Evolutionary conservation across 2,888 invertebrate species (phyloP), one percentile per base, ranked within the genome.

Genomic region (Trichacis sp.): DNA sequence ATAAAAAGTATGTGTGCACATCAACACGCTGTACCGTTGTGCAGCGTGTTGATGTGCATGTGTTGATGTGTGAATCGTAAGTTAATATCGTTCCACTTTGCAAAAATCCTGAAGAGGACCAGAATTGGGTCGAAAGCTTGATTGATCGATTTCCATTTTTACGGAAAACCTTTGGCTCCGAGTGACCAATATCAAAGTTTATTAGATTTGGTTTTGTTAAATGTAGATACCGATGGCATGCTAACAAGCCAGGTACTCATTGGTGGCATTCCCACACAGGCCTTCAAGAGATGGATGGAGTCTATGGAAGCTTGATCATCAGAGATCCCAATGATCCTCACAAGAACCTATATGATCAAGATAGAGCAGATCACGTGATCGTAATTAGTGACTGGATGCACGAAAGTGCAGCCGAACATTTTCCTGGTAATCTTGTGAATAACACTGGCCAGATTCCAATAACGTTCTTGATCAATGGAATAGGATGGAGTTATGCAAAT

Each of bases 271-370:
- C 85, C 8, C 85, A 85, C 60, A 59, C 73, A 1, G 76, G 77
- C 12, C 73, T 87, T 1, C 89, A 90, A 65, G 87, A 89, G 72
- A 86, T 86, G 54, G 89, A 89, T 64, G 90, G 90, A 0, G 78
- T 89, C 0, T 88, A 87, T 64, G 90, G 90, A 0, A 80, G 87
- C 0, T 70, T 90, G 9, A 83, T 90, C 1, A 86, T 90, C 4
- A 87, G 89, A 45, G 86, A 88, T 69, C 85, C 88, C 0, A 14
- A 6, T 11, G 60, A 76, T 15, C 42, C 71, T 1, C 12, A 64
- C 1, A 5, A 6, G 9, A 15, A 15, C 3, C 69, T 80, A 0
- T 87, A 86, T 67, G 86, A 87, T 63, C 69, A 77, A 12, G 87
- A 87, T 74, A 73, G 88, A 19, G 86, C 86, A 0, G 87, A 87